Conservation (phyloP, 2,888 invertebrate genomes). For the Drosophila hamatofila region DNA sequence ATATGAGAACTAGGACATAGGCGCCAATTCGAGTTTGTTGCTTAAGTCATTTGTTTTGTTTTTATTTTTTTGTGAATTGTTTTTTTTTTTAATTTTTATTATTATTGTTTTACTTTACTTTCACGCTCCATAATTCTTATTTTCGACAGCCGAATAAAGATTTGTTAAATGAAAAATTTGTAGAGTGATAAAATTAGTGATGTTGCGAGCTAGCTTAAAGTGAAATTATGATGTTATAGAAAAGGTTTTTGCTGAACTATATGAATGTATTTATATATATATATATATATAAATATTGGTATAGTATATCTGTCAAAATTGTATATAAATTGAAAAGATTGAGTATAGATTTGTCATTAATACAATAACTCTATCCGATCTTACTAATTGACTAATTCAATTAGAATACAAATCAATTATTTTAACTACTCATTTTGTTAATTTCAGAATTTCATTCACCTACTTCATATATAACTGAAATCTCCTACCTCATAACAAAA, state of each 20-base stretch:
- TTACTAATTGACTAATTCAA: background rate
- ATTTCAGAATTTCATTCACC: background rate
- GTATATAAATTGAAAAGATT: too few relatives aligned
- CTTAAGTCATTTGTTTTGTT: conserved; percentile 46
- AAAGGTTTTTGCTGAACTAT: background rate
- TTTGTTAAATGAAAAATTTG: background rate
- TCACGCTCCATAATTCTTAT: conserved; percentile 7
- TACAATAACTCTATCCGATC: background rate
- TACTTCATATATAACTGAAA: background rate
- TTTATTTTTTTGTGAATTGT: background rate
- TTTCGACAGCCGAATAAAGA: conserved; percentile 7
- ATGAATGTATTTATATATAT: too few relatives aligned
- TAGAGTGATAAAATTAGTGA: background rate
- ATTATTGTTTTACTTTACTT: background rate
- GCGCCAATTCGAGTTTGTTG: conserved; percentile 32
- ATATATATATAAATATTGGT: too few relatives aligned
- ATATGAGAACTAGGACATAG: conserved; percentile 67
- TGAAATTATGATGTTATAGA: too few relatives aligned
- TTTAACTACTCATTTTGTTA: background rate
- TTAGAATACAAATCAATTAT: background rate
- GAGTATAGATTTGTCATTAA: background rate
- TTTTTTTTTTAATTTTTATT: conserved; percentile 1
- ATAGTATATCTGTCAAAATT: background rate
- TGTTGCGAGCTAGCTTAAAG: too few relatives aligned
- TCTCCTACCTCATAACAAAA: background rate